Conservation (phyloP, 2,797 vertebrate genomes). For the Huso huso region DNA sequence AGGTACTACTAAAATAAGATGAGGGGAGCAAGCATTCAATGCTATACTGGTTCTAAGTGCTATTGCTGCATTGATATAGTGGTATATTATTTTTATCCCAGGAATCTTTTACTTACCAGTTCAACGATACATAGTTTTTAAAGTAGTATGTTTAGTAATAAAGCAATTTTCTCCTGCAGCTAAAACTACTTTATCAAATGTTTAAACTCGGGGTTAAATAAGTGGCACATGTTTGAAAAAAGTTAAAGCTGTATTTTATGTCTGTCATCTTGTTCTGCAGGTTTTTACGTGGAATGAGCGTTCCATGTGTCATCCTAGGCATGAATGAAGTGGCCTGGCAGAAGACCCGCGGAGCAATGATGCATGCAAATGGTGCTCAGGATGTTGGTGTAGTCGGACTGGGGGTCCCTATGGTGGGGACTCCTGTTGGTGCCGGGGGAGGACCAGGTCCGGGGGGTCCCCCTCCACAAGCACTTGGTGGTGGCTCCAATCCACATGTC, state of each 20-base stretch:
- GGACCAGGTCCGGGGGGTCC: constrained; percentile 45
- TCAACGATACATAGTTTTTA: not conserved
- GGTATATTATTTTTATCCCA: not conserved
- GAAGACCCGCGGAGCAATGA: constrained; percentile 65
- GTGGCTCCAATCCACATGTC: constrained; percentile 34
- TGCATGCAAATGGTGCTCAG: constrained; percentile 57
- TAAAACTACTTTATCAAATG: too few species aligned
- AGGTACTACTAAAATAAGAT: too few species aligned
- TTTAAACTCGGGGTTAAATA: too few species aligned
- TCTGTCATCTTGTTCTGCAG: constrained; percentile 27
- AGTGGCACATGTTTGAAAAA: not conserved
- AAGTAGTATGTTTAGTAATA: too few species aligned
- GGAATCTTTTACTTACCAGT: not conserved
- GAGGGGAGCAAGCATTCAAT: too few species aligned
- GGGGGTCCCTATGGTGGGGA: constrained; percentile 44
- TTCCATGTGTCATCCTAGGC: constrained; percentile 68
- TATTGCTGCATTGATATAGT: too few species aligned
- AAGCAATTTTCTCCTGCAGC: too few species aligned
- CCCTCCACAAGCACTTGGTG: constrained; percentile 49
- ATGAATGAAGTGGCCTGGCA: constrained; percentile 74
- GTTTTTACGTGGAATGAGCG: constrained; percentile 63
- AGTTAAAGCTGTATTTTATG: not conserved
- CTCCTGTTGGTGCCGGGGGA: constrained; percentile 44
- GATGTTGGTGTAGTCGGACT: constrained; percentile 43
- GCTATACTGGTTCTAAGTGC: too few species aligned